Conservation (phyloP, 2,888 invertebrate species). For the Epirrita christyi region DNA sequence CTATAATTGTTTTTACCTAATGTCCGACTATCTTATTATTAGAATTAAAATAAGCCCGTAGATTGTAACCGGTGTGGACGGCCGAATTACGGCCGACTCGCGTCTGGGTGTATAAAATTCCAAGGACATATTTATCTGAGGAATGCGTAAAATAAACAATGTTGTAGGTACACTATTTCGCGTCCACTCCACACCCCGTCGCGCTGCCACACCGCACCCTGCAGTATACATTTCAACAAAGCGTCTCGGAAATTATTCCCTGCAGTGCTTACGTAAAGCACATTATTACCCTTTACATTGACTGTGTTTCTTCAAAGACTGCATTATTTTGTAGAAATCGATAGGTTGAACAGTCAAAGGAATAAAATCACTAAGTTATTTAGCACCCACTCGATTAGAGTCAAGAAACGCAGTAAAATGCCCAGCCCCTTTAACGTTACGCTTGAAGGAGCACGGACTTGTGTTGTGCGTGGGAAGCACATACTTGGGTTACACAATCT, state of each 20-base stretch:
- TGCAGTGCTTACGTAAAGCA: constrained; percentile 10
- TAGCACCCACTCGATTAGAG: constrained; percentile 62
- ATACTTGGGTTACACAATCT: constrained; percentile 81
- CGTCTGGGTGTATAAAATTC: constrained; percentile 69
- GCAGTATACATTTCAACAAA: constrained; percentile 46
- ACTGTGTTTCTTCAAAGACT: constrained; percentile 21
- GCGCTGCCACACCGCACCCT: constrained; percentile 61
- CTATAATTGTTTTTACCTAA: constrained; percentile 35
- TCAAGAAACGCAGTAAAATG: constrained; percentile 71
- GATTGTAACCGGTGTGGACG: constrained; percentile 45
- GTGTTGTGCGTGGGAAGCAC: constrained; percentile 81
- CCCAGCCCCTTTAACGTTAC: constrained; percentile 78
- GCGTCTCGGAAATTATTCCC: constrained; percentile 26
- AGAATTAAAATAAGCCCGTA: constrained; percentile 61
- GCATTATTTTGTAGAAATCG: constrained; percentile 31
- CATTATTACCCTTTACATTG: constrained; percentile 21
- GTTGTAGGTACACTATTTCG: constrained; percentile 66
- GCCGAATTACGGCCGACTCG: constrained; percentile 48
- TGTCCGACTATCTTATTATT: constrained; percentile 47
- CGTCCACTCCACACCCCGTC: constrained; percentile 57
- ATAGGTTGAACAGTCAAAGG: constrained; percentile 39
- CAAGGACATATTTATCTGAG: constrained; percentile 83
- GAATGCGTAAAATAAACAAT: constrained; percentile 80
- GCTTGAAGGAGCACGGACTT: constrained; percentile 66
- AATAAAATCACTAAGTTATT: constrained; percentile 52